phyloP scores from a whole-genome alignment of 2,797 vertebrate species.

The Pangasius larnaudii region DNA sequence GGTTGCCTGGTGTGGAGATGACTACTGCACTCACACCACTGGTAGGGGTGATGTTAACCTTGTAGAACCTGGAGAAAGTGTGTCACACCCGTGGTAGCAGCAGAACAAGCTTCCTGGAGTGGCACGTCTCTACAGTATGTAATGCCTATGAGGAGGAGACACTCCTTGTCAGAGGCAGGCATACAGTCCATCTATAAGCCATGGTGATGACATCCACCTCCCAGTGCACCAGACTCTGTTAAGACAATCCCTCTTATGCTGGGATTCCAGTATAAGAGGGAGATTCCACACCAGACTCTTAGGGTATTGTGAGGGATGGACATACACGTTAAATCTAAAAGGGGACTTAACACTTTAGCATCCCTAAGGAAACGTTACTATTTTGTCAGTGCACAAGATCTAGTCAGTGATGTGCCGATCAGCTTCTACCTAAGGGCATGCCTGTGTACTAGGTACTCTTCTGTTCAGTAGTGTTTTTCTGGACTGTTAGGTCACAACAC shows the following conservation, averaged over 20 bases:
- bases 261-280: neutral
- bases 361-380: neutral
- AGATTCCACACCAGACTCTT: neutral
- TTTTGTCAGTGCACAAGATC: neutral
- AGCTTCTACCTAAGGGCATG: neutral
- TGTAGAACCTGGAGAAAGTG: neutral
- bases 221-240: neutral
- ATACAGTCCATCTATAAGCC: neutral
- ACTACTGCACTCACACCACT: neutral
- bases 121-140: neutral
- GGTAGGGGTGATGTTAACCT: neutral
- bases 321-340: neutral
- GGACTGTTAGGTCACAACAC: neutral
- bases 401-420: neutral
- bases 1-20: neutral
- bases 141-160: neutral
- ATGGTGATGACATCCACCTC: neutral
- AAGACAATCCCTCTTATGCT: neutral
- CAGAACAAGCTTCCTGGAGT: conserved; percentile 1
- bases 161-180: neutral
- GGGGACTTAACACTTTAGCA: neutral
- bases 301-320: neutral
- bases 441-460: neutral
- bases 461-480: neutral
- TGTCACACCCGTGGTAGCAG: neutral